Evolutionary conservation across 2,888 invertebrate species (phyloP).

Genomic region (Carterocephalus palaemon): DNA sequence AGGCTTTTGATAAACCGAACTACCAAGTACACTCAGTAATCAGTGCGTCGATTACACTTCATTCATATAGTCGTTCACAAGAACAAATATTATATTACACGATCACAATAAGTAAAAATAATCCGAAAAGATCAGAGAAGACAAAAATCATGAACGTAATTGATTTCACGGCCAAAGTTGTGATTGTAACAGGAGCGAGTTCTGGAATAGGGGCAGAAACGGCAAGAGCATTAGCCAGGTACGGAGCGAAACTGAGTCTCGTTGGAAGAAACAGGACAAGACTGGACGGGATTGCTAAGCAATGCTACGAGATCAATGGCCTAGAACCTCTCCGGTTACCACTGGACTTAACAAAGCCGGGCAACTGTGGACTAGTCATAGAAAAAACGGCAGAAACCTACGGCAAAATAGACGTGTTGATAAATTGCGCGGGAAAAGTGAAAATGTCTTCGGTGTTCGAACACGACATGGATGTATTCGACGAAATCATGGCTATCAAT

Average conservation of each 20-base stretch:
- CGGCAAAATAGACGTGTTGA: slow-evolving; percentile 46
- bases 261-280: slow-evolving; percentile 44
- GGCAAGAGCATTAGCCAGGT: slow-evolving; percentile 41
- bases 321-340: slow-evolving; percentile 37
- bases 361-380: slow-evolving; percentile 43
- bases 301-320: slow-evolving; percentile 36
- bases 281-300: slow-evolving; percentile 39
- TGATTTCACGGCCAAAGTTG: slow-evolving; percentile 46
- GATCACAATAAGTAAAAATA: too few relatives aligned
- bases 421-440: slow-evolving; percentile 48
- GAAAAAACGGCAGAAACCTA: slow-evolving; percentile 43
- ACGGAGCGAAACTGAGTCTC: slow-evolving; percentile 43
- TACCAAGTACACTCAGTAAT: too few relatives aligned
- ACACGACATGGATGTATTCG: slow-evolving; percentile 42
- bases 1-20: too few relatives aligned
- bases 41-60: too few relatives aligned
- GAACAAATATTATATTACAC: too few relatives aligned
- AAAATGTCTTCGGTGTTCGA: slow-evolving; percentile 43
- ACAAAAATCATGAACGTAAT: slow-evolving; percentile 30
- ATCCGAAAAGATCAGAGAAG: too few relatives aligned
- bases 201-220: slow-evolving; percentile 52
- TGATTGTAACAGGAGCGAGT: slow-evolving; percentile 52
- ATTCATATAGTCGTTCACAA: too few relatives aligned
- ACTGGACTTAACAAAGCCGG: slow-evolving; percentile 40
- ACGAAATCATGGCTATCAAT: slow-evolving; percentile 49